Conservation (phyloP, 2,888 invertebrate genomes). For the Himalopsyche kuldschensis region DNA sequence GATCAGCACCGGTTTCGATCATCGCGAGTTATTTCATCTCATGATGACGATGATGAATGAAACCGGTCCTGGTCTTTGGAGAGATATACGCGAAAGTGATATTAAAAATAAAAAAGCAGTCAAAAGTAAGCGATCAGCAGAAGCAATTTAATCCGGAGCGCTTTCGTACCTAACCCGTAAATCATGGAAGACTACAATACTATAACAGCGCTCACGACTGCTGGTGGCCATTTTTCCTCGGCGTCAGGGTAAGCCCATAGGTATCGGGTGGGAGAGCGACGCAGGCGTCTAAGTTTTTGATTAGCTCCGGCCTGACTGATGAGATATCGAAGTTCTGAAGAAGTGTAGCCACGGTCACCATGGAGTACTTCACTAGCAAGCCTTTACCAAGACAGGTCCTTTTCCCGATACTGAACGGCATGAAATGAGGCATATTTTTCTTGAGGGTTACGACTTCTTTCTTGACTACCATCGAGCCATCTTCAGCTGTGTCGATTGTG, state of each 20-base stretch:
- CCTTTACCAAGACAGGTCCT: conserved; percentile 85
- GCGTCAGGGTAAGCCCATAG: conserved; percentile 64
- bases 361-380: conserved; percentile 75
- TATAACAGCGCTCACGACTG: background rate
- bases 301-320: conserved; percentile 55
- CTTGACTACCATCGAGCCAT: conserved; percentile 45
- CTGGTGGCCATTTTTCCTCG: conserved; percentile 50
- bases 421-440: conserved; percentile 69
- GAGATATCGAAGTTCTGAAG: conserved; percentile 71
- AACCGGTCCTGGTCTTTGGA: no score
- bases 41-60: no score
- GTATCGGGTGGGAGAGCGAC: conserved; percentile 76
- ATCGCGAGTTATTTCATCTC: no score
- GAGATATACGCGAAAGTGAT: no score
- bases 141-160: no score
- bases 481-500: conserved; percentile 40
- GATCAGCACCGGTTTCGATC: no score
- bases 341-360: conserved; percentile 72
- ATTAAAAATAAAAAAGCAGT: no score
- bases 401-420: conserved; percentile 85
- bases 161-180: background rate
- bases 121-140: no score
- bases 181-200: background rate
- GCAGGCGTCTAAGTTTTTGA: conserved; percentile 68
- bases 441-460: conserved; percentile 53